Evolutionary conservation across 2,797 vertebrate species (phyloP).

Genomic region (Gobionotothen gibberifrons): DNA sequence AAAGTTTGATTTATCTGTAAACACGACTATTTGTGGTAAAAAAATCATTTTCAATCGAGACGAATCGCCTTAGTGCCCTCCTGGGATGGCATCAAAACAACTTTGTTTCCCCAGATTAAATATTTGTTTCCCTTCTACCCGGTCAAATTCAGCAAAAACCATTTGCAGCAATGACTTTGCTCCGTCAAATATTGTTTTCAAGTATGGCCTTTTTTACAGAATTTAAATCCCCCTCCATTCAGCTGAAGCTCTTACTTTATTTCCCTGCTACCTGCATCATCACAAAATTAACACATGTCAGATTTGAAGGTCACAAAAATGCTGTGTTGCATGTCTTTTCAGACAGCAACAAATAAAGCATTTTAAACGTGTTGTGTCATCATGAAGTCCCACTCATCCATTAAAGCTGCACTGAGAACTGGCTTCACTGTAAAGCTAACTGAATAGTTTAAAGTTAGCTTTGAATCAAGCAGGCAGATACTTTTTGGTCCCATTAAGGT

Average conservation of each 20-base stretch:
- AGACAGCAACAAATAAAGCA: not conserved
- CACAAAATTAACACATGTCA: not conserved
- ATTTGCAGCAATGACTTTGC: not conserved
- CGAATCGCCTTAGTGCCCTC: not conserved
- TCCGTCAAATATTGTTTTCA: not conserved
- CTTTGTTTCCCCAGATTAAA: not conserved
- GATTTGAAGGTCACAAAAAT: slow-evolving; percentile 5
- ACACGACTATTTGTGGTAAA: not conserved
- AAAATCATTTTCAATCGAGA: no score
- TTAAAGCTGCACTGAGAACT: not conserved
- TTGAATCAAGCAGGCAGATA: not conserved
- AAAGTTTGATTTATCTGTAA: not conserved
- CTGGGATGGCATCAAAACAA: not conserved
- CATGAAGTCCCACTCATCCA: not conserved
- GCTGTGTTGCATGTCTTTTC: not conserved
- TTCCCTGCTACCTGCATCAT: not conserved
- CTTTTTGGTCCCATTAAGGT: not conserved
- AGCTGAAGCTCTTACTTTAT: not conserved
- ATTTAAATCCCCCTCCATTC: not conserved
- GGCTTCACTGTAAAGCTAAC: not conserved
- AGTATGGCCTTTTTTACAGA: not conserved
- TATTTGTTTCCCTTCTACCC: not conserved
- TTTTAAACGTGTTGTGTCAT: not conserved
- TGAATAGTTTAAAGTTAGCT: not conserved
- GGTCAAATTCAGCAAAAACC: rapidly evolving